Evolutionary conservation across 2,113 vertebrate species (phyloP), one percentile per base, ranked within the genome.

Genomic region (Sylvilagus bachmani): DNA sequence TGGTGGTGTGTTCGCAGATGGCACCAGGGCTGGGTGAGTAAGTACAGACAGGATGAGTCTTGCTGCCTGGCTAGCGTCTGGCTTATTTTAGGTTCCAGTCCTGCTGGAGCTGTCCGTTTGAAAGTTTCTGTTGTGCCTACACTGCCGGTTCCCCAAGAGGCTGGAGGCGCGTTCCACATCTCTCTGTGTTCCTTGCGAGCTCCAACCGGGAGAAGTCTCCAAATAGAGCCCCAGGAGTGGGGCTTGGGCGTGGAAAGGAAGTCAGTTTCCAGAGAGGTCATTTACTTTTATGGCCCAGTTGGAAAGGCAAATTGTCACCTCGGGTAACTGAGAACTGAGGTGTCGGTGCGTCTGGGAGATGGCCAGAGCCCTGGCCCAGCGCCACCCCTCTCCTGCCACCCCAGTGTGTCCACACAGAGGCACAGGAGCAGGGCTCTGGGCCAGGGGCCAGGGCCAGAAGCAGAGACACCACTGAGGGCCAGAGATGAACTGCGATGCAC

Each of bases 211-310:
- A 73, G 55, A 91, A 27, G 33, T 73, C 69, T 86, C 79, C 33
- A 36, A 71, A 27, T 51, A 53, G 27, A 53, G 66, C 53, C 70
- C 10, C 2, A 74, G 71, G 38, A 58, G 79, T 2, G 0, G 49
- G 62, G 38, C 44, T 90, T 75, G 74, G 85, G 64, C n/a, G 62
- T 92, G 51, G 58, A 86, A 67, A 9, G 2, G 33, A 79, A 31
- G 11, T 61, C 6, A 49, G 29, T 33, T 70, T 94, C 70, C 66
- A 94, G 82, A 33, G 22, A 21, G 17, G 33, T 71, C 79, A 31
- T 58, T 78, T 90, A 38, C 86, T 80, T 69, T 66, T 44, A 14
- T 14, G 0, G 75, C 11, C 36, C n/a, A 16, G 16, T 19, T 83
- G 16, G 29, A 61, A 93, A 89, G 73, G 29, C 16, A 49, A 38